A percentile compares a stretch with the other conserved stretches of the same genome.
Evolutionary conservation across 92 coral and sea anemone genomes (phyloP).

Genomic region (Epizoanthus rinbou): DNA sequence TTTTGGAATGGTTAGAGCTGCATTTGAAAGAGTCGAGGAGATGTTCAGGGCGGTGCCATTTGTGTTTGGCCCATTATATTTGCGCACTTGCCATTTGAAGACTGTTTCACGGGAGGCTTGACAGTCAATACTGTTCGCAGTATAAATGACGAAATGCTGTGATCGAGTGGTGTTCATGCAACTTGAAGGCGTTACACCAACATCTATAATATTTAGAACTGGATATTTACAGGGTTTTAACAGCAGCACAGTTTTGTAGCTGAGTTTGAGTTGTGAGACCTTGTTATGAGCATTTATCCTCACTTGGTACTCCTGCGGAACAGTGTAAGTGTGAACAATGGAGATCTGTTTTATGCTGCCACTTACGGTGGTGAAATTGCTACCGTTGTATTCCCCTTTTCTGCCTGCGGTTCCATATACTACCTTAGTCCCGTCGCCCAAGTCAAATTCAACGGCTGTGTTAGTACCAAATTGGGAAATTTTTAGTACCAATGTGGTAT

Average conservation of each 20-base stretch:
- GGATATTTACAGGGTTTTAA: constrained; percentile 65
- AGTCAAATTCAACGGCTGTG: constrained; percentile 43
- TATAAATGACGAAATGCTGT: constrained; percentile 28
- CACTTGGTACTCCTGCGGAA: constrained; percentile 12
- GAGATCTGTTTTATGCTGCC: neutral
- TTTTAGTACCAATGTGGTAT: constrained; percentile 41
- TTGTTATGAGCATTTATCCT: constrained; percentile 48
- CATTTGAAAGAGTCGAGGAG: constrained; percentile 26
- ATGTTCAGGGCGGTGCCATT: constrained; percentile 36
- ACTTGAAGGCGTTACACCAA: constrained; percentile 41
- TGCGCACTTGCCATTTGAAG: constrained; percentile 56
- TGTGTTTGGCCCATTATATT: constrained; percentile 35
- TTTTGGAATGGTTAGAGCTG: constrained; percentile 60
- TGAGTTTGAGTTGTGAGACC: constrained; percentile 40
- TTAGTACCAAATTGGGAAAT: constrained; percentile 47
- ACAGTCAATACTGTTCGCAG: constrained; percentile 53
- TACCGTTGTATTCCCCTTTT: constrained; percentile 23
- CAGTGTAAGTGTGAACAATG: constrained; percentile 41
- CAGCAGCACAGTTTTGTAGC: constrained; percentile 33
- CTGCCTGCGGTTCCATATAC: constrained; percentile 39
- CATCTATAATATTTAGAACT: constrained; percentile 29
- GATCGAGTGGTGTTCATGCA: constrained; percentile 41
- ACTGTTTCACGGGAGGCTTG: constrained; percentile 60
- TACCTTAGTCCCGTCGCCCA: constrained; percentile 60
- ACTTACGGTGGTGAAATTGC: constrained; percentile 18